phyloP scores from a whole-genome alignment of 2,888 invertebrate species.

The Ophraella communa region DNA sequence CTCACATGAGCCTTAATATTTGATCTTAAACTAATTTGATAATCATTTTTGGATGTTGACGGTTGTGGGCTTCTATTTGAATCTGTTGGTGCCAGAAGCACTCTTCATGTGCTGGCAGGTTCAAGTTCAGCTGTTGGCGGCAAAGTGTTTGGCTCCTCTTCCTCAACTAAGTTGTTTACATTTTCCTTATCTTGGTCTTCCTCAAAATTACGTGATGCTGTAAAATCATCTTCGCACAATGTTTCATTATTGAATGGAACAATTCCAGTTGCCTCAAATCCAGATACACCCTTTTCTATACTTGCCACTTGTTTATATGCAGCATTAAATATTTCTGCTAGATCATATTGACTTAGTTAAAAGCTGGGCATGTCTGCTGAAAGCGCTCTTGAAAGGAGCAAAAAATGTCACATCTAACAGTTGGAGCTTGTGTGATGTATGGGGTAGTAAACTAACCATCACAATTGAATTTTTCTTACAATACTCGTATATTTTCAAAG shows the following conservation, averaged over 20 bases:
- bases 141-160: too few relatives aligned
- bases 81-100: too few relatives aligned
- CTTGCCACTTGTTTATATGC: background rate
- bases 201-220: background rate
- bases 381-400: background rate
- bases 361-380: background rate
- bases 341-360: background rate
- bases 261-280: constrained; percentile 3
- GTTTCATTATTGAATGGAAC: background rate
- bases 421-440: too few relatives aligned
- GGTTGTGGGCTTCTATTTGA: too few relatives aligned
- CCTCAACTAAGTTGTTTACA: background rate
- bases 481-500: too few relatives aligned
- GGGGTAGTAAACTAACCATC: too few relatives aligned
- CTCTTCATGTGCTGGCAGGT: too few relatives aligned
- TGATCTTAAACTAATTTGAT: too few relatives aligned
- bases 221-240: background rate
- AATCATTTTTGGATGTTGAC: too few relatives aligned
- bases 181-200: background rate
- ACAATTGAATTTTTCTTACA: too few relatives aligned
- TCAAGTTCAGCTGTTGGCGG: too few relatives aligned
- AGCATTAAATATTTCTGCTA: background rate
- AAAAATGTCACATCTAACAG: background rate
- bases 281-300: constrained; percentile 1
- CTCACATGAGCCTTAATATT: too few relatives aligned